Conservation (phyloP, 1,140 invertebrate genomes). For the Lepidurus packardi region DNA sequence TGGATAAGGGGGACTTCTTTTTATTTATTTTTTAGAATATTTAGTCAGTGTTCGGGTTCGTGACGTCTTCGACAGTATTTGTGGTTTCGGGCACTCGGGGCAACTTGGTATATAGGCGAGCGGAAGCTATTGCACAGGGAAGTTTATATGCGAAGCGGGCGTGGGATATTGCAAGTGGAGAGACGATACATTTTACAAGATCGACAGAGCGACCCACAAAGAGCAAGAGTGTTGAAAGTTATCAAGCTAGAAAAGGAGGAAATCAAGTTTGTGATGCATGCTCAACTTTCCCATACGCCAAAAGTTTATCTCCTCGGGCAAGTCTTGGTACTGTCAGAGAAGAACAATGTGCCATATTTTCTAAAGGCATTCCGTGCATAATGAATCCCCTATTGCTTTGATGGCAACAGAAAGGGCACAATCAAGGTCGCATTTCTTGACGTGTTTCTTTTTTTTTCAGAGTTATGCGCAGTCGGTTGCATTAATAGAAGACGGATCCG, state of each 20-base stretch:
- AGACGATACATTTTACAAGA: not conserved
- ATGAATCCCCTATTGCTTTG: not conserved
- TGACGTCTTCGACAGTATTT: not conserved
- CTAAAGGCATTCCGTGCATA: too few species aligned
- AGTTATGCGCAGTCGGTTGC: not conserved
- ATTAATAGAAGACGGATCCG: not conserved
- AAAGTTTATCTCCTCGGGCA: not conserved
- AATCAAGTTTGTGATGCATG: not conserved
- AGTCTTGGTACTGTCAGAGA: not conserved
- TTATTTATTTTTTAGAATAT: not conserved
- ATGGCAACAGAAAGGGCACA: not conserved
- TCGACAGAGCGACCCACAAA: not conserved
- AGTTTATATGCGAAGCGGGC: not conserved
- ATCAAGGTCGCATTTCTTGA: not conserved
- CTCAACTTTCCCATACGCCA: not conserved
- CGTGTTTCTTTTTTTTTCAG: not conserved
- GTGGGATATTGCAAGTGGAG: slow-evolving; percentile 12
- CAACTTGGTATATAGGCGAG: not conserved
- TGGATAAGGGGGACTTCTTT: not conserved
- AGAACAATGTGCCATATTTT: not conserved
- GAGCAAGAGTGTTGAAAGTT: not conserved
- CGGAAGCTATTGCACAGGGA: not conserved
- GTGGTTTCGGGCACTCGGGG: not conserved
- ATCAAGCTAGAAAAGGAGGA: slow-evolving; percentile 15
- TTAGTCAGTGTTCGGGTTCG: not conserved